phyloP scores from a whole-genome alignment of 2,888 invertebrate genomes.

The Drosophila recens region DNA sequence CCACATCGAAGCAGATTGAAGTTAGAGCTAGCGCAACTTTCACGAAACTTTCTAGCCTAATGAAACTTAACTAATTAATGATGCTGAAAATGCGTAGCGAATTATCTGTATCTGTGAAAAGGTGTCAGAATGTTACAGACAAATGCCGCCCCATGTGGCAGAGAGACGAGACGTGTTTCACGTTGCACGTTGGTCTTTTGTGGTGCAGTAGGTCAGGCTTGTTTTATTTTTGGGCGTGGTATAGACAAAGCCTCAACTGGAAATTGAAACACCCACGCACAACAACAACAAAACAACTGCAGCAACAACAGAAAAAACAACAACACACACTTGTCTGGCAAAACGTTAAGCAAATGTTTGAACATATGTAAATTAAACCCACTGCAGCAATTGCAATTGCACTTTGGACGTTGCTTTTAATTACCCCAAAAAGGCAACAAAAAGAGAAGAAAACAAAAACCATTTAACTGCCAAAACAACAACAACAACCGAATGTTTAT shows the following conservation, averaged over 20 bases:
- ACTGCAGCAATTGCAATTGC: slow-evolving; percentile 75
- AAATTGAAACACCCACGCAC: slow-evolving; percentile 74
- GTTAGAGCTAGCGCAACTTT: slow-evolving; percentile 51
- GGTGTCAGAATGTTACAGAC: slow-evolving; percentile 57
- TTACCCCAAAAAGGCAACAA: slow-evolving; percentile 59
- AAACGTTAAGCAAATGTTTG: slow-evolving; percentile 60
- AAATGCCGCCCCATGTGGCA: slow-evolving; percentile 31
- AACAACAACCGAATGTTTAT: slow-evolving; percentile 28
- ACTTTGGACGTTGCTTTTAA: slow-evolving; percentile 77
- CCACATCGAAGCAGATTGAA: slow-evolving; percentile 18
- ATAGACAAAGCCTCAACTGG: slow-evolving; percentile 59
- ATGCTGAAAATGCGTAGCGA: slow-evolving; percentile 71
- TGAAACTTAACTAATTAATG: slow-evolving; percentile 71
- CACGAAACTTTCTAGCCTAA: slow-evolving; percentile 67
- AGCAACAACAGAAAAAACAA: neutral
- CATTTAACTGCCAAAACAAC: slow-evolving; percentile 12
- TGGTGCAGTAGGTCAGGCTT: slow-evolving; percentile 56
- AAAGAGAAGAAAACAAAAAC: slow-evolving; percentile 10
- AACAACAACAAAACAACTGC: slow-evolving; percentile 21
- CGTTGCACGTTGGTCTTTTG: slow-evolving; percentile 27
- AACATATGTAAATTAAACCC: slow-evolving; percentile 72
- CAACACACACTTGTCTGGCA: slow-evolving; percentile 31
- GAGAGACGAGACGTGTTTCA: slow-evolving; percentile 17
- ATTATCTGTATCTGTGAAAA: slow-evolving; percentile 41
- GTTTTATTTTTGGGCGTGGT: slow-evolving; percentile 51